Base-by-base conservation (phyloP, 2,888 invertebrate species). In the Amaurobius ferox region DNA sequence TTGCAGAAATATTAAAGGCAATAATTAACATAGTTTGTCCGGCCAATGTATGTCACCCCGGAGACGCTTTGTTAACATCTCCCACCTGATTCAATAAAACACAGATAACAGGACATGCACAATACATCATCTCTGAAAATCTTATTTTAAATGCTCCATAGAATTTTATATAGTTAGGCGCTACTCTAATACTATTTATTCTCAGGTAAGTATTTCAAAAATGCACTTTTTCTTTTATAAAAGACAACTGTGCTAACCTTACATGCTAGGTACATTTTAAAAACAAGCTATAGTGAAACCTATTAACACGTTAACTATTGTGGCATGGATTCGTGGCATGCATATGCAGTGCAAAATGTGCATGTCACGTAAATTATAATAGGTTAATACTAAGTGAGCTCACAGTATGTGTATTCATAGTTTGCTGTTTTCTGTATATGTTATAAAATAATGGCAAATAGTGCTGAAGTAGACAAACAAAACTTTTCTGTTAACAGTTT, bases 81-180 rank as follows among this genome's bases (percentile, higher is more conserved):
- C 83, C 77, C 70, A 85, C 83, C 83, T 85, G 83, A 85, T 85
- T 85, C 71, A 85, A 77, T 77, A 70, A 85, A 85, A 85, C 83
- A 85, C 77, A 85, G 71, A 72, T 85, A 71, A 85, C 83, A 85
- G 83, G 83, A 85, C 83, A 85, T 77, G 77, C 77, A 77, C 77
- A 85, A 67, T 26, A 77, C 71, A 83, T 72, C 61, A 73, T 62
- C 72, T 68, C 39, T 73, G 16, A 68, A 28, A 40, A 68, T 68
- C 16, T 68, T 68, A 35, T 35, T 23, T 35, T 35, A 67, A 35
- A 35, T 19, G 55, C 32, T 71, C 29, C 16, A 70, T 61, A 44
- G 44, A 55, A 1, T 23, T 55, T 55, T 55, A 55, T 3, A n/a
- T n/a, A n/a, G 5, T 55, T 19, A 16, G 5, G 1, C 55, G 23